These are phyloP conservation scores for Watsonalla cultraria DNA, from an alignment of 2,888 invertebrate species.

Conservation along the genomic window DNA sequence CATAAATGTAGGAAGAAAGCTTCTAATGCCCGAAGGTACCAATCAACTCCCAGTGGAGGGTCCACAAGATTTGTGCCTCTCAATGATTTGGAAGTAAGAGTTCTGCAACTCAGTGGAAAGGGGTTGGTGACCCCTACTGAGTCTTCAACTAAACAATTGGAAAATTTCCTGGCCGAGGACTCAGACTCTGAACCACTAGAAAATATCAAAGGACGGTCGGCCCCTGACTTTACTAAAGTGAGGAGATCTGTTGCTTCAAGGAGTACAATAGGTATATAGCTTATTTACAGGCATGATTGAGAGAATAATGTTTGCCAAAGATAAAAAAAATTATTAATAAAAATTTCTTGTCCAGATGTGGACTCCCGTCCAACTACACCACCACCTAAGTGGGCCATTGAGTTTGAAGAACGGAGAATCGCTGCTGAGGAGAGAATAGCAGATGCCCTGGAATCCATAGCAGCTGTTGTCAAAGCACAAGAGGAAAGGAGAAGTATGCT, in stretches of 20 bases:
- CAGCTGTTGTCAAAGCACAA: conserved; percentile 44
- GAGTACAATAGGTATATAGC: conserved; percentile 13
- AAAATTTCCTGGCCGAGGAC: conserved; percentile 45
- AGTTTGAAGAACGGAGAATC: conserved; percentile 58
- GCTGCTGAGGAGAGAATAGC: conserved; percentile 63
- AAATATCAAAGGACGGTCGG: conserved; percentile 31
- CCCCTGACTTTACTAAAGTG: conserved; percentile 13
- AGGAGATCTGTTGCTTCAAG: conserved; percentile 12
- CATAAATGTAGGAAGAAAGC: conserved; percentile 66
- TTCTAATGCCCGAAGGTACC: conserved; percentile 44
- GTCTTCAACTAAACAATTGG: conserved; percentile 37
- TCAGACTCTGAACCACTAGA: conserved; percentile 52
- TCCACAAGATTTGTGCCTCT: conserved; percentile 50
- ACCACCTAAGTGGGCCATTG: conserved; percentile 63
- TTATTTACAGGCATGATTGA: no score
- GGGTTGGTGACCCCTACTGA: conserved; percentile 29
- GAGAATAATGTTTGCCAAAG: no score
- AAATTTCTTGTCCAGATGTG: conserved; percentile 36
- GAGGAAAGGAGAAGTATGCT: conserved; percentile 47
- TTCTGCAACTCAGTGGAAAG: conserved; percentile 50
- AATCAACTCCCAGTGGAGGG: conserved; percentile 33
- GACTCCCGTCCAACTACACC: conserved; percentile 34
- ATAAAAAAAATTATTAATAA: conserved; percentile 1
- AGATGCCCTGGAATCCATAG: conserved; percentile 54
- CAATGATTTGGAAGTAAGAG: conserved; percentile 61